Evolutionary conservation across 64 coral and sea anemone genomes (phyloP).

Genomic region (Hydrozoanthus tunicans): DNA sequence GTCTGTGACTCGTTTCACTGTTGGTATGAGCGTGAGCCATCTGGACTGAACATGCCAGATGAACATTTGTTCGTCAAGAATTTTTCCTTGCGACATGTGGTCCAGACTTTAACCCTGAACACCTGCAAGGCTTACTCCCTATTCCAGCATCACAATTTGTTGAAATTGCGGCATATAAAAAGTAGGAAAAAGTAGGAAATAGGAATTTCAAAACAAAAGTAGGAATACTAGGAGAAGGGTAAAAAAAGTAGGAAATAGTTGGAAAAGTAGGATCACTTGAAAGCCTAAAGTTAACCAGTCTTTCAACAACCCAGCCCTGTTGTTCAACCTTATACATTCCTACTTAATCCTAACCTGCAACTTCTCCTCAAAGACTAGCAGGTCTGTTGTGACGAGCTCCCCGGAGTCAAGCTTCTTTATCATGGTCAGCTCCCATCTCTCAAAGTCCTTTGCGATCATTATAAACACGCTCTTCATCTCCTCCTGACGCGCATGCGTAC

Average conservation of each 20-base stretch:
- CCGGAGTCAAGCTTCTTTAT: conserved; percentile 90
- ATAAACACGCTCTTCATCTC: conserved; percentile 97
- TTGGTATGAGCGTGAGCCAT: too few species aligned
- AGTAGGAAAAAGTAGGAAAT: too few species aligned
- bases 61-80: too few species aligned
- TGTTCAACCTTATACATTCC: neutral
- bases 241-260: neutral
- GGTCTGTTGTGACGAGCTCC: conserved; percentile 85
- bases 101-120: too few species aligned
- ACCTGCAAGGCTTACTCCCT: too few species aligned
- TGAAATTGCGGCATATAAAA: too few species aligned
- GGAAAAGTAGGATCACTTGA: neutral
- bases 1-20: too few species aligned
- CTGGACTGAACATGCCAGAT: too few species aligned
- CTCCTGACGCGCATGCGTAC: conserved; percentile 69
- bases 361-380: conserved; percentile 96
- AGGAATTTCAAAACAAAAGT: too few species aligned
- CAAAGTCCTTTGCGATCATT: conserved; percentile 89
- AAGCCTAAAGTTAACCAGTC: neutral
- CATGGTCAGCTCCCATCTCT: conserved; percentile 86
- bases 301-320: neutral
- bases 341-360: conserved; percentile 65
- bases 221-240: too few species aligned
- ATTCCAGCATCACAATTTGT: too few species aligned
- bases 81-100: too few species aligned